Evolutionary conservation across 2,888 invertebrate genomes (phyloP).

Genomic region (Odontothrips loti): DNA sequence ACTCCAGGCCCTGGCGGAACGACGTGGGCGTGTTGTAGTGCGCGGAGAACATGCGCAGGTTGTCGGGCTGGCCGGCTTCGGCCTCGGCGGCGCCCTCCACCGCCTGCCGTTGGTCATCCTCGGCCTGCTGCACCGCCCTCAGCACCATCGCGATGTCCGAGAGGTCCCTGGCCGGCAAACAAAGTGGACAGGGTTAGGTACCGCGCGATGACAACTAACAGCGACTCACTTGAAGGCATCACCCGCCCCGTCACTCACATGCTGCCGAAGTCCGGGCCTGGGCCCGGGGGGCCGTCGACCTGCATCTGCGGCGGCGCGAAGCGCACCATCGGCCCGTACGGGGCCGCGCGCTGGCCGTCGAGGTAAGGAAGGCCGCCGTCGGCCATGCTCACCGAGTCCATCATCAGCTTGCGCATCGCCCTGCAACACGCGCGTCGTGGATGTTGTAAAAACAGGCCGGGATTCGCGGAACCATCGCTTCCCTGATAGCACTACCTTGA

Average conservation of each 20-base stretch:
- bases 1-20: slow-evolving; percentile 50
- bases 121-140: not conserved
- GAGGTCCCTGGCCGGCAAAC: not conserved
- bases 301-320: not conserved
- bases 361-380: not conserved
- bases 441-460: no score
- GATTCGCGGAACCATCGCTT: no score
- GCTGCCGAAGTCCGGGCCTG: not conserved
- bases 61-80: not conserved
- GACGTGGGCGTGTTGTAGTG: slow-evolving; percentile 50
- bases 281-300: not conserved
- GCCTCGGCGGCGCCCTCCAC: not conserved
- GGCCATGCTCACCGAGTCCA: not conserved
- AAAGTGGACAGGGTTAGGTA: not conserved
- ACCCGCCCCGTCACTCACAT: not conserved
- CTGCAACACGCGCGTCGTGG: not conserved
- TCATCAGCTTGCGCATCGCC: slow-evolving; percentile 19
- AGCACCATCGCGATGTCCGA: slow-evolving; percentile 6
- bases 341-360: not conserved
- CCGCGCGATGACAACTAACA: not conserved
- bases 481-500: no score
- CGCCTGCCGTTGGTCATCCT: not conserved
- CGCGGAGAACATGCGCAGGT: slow-evolving; percentile 21
- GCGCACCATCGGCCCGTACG: not conserved
- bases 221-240: not conserved